Evolutionary conservation across 2,888 invertebrate species (phyloP).

Genomic region (Byasa hedistus): DNA sequence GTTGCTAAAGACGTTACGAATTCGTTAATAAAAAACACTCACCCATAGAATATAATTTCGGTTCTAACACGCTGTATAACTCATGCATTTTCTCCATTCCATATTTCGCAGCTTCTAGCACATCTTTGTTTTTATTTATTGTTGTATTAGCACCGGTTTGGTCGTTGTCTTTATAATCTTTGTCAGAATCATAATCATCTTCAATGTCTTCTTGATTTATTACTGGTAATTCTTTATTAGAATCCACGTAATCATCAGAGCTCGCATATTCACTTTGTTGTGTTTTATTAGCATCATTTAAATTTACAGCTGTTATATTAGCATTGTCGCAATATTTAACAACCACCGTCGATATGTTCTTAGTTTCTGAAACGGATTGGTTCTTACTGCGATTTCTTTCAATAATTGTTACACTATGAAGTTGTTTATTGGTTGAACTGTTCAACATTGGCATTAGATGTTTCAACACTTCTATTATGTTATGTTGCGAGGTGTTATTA

Average conservation of each 20-base stretch:
- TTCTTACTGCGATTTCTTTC: conserved; percentile 66
- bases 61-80: conserved; percentile 83
- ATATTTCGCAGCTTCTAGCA: conserved; percentile 84
- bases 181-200: conserved; percentile 36
- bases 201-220: conserved; percentile 35
- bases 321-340: conserved; percentile 70
- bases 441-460: conserved; percentile 73
- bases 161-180: conserved; percentile 39
- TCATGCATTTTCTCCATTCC: conserved; percentile 85
- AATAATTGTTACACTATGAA: conserved; percentile 71
- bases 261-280: conserved; percentile 32
- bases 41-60: conserved; percentile 85
- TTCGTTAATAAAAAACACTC: no score
- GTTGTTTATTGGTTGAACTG: conserved; percentile 60
- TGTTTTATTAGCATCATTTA: conserved; percentile 12
- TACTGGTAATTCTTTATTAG: conserved; percentile 25
- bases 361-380: conserved; percentile 59
- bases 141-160: conserved; percentile 44
- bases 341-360: conserved; percentile 69
- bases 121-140: conserved; percentile 62
- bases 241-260: conserved; percentile 36
- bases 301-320: conserved; percentile 46
- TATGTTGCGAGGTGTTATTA: conserved; percentile 55
- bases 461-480: conserved; percentile 68
- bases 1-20: no score